phyloP scores from a whole-genome alignment of 2,888 invertebrate species.

The Papilio elwesi region DNA sequence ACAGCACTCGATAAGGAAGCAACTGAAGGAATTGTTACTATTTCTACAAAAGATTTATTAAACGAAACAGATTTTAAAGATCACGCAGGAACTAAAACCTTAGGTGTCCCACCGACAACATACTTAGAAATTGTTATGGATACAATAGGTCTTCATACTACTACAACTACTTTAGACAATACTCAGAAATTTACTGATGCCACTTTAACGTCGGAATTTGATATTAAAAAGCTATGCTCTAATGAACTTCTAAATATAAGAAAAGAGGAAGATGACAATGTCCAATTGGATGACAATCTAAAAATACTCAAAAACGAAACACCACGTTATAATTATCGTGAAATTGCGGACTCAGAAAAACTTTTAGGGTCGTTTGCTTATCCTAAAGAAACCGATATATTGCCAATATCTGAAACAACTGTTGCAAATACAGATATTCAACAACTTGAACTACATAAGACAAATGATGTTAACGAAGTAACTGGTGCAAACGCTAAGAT shows the following conservation, averaged over 20 bases:
- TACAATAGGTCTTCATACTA: not conserved
- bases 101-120: not conserved
- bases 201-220: not conserved
- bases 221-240: not conserved
- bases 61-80: not conserved
- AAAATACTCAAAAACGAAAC: slow-evolving; percentile 4
- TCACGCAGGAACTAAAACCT: not conserved
- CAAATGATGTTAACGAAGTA: not conserved
- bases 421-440: not conserved
- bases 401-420: not conserved
- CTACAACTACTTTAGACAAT: not conserved
- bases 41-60: not conserved
- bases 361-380: slow-evolving; percentile 27
- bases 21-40: not conserved
- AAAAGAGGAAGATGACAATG: not conserved
- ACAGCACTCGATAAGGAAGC: not conserved
- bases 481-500: not conserved
- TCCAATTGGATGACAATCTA: not conserved
- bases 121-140: slow-evolving; percentile 18
- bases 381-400: not conserved
- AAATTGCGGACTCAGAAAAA: slow-evolving; percentile 44
- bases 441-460: not conserved
- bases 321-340: slow-evolving; percentile 40
- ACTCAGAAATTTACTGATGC: not conserved
- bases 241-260: not conserved